Evolutionary conservation across 35 echinoderm and acorn worm genomes (phyloP).

Genomic region (Apostichopus japonicus): DNA sequence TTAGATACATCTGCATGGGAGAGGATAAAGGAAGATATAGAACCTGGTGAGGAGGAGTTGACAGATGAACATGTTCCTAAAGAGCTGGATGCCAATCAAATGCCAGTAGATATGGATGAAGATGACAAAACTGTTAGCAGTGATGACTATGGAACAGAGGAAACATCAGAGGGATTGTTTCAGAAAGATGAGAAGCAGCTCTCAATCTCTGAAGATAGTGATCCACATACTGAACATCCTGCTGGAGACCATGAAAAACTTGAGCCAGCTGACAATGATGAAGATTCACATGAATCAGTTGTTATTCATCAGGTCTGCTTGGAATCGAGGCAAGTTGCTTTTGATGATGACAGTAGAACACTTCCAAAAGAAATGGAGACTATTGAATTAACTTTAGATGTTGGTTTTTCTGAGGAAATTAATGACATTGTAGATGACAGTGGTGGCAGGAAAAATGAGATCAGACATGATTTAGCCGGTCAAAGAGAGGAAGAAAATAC

Average conservation of each 20-base stretch:
- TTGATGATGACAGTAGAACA: no score
- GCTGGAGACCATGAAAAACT: neutral
- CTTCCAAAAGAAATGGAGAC: no score
- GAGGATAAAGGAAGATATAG: neutral
- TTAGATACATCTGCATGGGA: constrained; percentile 46
- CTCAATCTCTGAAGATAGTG: no score
- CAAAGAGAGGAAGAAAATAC: neutral
- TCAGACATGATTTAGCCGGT: neutral
- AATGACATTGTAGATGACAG: neutral
- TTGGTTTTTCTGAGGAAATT: neutral
- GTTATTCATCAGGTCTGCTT: no score
- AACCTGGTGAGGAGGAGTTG: neutral
- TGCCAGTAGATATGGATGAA: no score
- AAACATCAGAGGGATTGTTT: neutral
- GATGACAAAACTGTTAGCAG: no score
- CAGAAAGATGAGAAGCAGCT: neutral
- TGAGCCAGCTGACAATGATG: neutral
- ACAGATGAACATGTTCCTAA: neutral
- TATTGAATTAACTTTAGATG: constrained; percentile 1
- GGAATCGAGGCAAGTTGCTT: no score
- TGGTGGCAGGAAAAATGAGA: no score
- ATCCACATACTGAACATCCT: neutral
- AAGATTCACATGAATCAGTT: no score
- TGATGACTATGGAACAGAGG: no score
- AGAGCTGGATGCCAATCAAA: neutral